Evolutionary conservation across 2,113 vertebrate genomes (phyloP), one percentile per base, ranked within the genome.

Genomic region (Tetrao urogallus): DNA sequence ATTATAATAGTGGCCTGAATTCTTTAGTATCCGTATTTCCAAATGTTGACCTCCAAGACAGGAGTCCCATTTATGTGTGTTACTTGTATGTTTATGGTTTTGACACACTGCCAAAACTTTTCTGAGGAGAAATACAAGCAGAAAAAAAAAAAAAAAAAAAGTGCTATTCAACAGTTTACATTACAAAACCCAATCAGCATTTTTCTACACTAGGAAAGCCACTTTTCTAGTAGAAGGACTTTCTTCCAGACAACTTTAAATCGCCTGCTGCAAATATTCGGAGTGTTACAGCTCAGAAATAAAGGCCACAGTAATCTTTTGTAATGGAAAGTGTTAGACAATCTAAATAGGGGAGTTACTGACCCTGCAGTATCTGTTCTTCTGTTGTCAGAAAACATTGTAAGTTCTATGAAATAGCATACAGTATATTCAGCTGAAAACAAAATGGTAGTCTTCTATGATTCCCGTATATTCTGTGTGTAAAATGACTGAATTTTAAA

Each of bases 301-400:
- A 90, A 91, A 89, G 61, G 28, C 87, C 66, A 84, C 32, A 81
- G 42, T 92, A 89, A 87, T 93, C 61, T 94, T 94, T 84, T 75
- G 40, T 89, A 87, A 90, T 89, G 89, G 81, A 84, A 96, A 86
- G 57, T 67, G 70, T 92, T 92, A 94, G 45, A 36, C 22, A 77
- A 34, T 66, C 52, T 95, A 86, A 92, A 84, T 48, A 84, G 38
- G 32, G 38, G 57, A 81, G 86, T 78, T 93, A 57, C 74, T 93
- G 89, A 86, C 83, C 89, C 61, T 88, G 65, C 40, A 74, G 13
- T 73, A 54, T 83, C 40, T 90, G 56, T 86, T 92, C 28, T 90
- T 90, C 50, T 90, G 43, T 71, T 88, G 69, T 74, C 77, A 90
- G 80, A 83, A 86, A 93, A 67, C 30, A 66, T 58, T 79, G 71